Base-by-base conservation (phyloP, 2,113 vertebrate species). In the Hydrolagus affinis region DNA sequence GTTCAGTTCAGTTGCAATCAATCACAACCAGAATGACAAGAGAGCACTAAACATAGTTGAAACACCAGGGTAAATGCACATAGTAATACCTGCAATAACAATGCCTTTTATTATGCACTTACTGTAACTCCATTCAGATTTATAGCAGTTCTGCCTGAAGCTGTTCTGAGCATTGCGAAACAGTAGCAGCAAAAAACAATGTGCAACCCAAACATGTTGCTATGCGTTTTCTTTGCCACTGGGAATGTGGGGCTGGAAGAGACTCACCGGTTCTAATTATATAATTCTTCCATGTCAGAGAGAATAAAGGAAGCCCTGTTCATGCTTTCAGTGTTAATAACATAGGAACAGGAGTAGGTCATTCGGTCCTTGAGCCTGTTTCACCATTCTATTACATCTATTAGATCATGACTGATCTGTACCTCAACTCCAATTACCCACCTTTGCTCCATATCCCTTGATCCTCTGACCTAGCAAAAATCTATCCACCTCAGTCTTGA, bases 171-270 rank as follows among this genome's bases (percentile, higher is more conserved):
- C 32, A 19, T 83, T 83, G 7, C 78, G 30, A 64, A 83, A 83
- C 78, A 21, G 78, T 83, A 83, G 78, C 78, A 19, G 78, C 28
- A 66, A 83, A 60, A 32, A 66, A 1, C 25, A 25, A 64, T 30
- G 78, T 32, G 78, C 17, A 19, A 44, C 28, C 8, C 15, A 30
- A 83, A 83, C 78, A 66, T 83, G 78, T 83, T 28, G 11, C 10
- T 68, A 68, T 83, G 78, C 66, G 78, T 83, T 83, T 83, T 60
- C 78, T 66, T 25, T 83, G 78, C 28, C 28, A 66, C 17, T 83
- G 78, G 62, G 66, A 15, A 32, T 66, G 60, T 19, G 30, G 44
- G 44, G 28, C 60, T 83, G 60, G 28, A 83, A 83, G 44, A 44
- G 14, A 68, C 9, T 83, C 62, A 66, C 78, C 11, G 78, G 23